These are phyloP conservation scores for Lytechinus pictus DNA, from an alignment of 35 echinoderm and acorn worm species.

Conservation along the genomic window DNA sequence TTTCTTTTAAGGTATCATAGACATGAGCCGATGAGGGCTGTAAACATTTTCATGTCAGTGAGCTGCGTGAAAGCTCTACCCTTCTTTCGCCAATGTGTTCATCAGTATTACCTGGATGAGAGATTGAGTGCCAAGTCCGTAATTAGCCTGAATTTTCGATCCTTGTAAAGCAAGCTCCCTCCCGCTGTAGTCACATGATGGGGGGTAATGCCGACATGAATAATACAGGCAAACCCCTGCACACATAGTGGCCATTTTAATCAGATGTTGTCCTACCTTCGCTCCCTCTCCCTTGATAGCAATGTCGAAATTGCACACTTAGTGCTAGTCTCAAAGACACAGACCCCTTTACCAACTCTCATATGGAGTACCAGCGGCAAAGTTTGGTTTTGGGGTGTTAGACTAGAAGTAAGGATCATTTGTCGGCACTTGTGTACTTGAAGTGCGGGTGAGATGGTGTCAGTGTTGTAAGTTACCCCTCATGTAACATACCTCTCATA, in stretches of 20 bases:
- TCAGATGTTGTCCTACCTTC: background rate
- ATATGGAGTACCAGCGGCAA: background rate
- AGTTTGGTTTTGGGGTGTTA: background rate
- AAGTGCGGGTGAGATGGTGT: background rate
- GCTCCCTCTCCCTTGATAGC: background rate
- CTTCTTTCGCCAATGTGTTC: no score
- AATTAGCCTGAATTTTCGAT: background rate
- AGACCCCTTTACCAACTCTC: background rate
- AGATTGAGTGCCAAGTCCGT: background rate
- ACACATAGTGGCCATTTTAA: constrained; percentile 12
- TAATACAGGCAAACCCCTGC: background rate
- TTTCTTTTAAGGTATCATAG: no score
- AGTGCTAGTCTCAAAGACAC: background rate
- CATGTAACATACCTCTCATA: background rate
- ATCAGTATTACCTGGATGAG: background rate
- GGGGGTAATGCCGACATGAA: background rate
- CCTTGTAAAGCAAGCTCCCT: background rate
- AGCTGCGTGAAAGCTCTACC: no score
- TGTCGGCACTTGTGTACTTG: background rate
- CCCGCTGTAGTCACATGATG: background rate
- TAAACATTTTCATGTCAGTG: no score
- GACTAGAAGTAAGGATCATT: background rate
- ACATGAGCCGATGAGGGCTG: no score
- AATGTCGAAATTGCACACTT: background rate
- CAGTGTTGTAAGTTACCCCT: background rate